Evolutionary conservation across 1,140 invertebrate species (phyloP).

Genomic region (Tenebrio molitor): DNA sequence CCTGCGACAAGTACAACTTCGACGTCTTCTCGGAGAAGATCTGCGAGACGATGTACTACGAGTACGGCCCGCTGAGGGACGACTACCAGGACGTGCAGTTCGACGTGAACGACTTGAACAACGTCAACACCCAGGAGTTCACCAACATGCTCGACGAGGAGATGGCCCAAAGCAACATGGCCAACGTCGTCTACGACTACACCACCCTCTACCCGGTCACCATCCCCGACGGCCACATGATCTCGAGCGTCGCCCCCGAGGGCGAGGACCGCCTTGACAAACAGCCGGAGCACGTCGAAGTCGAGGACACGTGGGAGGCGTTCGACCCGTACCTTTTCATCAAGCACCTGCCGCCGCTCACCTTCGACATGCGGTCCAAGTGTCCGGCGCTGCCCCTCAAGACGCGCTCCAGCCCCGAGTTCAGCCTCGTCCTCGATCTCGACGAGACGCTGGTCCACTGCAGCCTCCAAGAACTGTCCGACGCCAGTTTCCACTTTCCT

Average conservation of each 20-base stretch:
- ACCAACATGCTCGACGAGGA: conserved; percentile 65
- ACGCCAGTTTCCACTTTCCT: conserved; percentile 94
- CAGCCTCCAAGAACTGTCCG: conserved; percentile 91
- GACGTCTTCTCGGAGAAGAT: conserved; percentile 62
- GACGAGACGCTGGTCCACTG: conserved; percentile 98
- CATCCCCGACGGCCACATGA: conserved; percentile 56
- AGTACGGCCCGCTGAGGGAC: conserved; percentile 59
- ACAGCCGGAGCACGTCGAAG: conserved; percentile 70
- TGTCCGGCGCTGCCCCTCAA: conserved; percentile 93
- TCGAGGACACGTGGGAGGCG: conserved; percentile 80
- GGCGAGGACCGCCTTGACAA: conserved; percentile 67
- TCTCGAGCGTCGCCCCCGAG: conserved; percentile 62
- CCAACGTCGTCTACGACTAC: conserved; percentile 62
- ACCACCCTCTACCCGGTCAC: conserved; percentile 59
- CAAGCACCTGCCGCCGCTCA: conserved; percentile 91
- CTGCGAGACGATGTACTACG: conserved; percentile 64
- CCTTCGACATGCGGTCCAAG: conserved; percentile 86
- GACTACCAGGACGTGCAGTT: conserved; percentile 64
- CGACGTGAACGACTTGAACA: conserved; percentile 62
- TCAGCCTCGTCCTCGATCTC: conserved; percentile 85
- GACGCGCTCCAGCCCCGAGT: conserved; percentile 93
- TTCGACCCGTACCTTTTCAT: conserved; percentile 95
- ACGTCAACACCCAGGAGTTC: conserved; percentile 65
- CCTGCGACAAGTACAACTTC: conserved; percentile 60
- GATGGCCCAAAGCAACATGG: conserved; percentile 61